These are phyloP conservation scores for Zaprionus nigranus DNA, from an alignment of 1,140 invertebrate species.

Conservation along the genomic window DNA sequence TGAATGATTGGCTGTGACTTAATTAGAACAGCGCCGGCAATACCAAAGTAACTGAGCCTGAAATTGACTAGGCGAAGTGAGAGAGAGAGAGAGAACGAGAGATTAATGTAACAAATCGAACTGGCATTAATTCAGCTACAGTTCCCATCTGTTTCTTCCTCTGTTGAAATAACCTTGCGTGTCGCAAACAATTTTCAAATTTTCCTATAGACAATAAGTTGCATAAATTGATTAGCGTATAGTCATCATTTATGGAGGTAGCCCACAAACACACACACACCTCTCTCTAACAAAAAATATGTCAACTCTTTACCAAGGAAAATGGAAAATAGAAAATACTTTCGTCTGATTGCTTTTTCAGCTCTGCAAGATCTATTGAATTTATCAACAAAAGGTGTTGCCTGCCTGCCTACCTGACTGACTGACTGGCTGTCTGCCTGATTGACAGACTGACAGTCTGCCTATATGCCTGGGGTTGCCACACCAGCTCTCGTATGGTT, in stretches of 20 bases:
- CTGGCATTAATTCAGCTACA: constrained; percentile 24
- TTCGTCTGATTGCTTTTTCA: constrained; percentile 48
- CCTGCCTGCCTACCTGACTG: not conserved
- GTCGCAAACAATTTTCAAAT: constrained; percentile 64
- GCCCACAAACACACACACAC: constrained; percentile 8
- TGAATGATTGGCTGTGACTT: constrained; percentile 75
- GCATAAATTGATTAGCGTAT: constrained; percentile 67
- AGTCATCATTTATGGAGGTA: constrained; percentile 63
- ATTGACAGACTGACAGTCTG: not conserved
- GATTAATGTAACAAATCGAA: constrained; percentile 53
- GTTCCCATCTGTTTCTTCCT: no score
- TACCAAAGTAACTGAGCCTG: constrained; percentile 60
- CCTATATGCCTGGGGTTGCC: not conserved
- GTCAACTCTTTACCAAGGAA: not conserved
- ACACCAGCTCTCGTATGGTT: not conserved
- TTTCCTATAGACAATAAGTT: constrained; percentile 37
- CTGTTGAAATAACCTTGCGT: constrained; percentile 51
- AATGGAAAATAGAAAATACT: constrained; percentile 22
- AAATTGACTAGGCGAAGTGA: constrained; percentile 50
- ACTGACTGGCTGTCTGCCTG: not conserved
- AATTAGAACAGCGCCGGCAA: constrained; percentile 63
- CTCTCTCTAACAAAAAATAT: not conserved
- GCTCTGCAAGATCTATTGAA: constrained; percentile 5
- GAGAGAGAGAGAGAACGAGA: not conserved
- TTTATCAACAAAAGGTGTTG: constrained; percentile 37